Percentiles rank a stretch among this genome's conserved stretches.
Conservation (phyloP, 2,888 invertebrate species). For the Strigamia maritima region DNA sequence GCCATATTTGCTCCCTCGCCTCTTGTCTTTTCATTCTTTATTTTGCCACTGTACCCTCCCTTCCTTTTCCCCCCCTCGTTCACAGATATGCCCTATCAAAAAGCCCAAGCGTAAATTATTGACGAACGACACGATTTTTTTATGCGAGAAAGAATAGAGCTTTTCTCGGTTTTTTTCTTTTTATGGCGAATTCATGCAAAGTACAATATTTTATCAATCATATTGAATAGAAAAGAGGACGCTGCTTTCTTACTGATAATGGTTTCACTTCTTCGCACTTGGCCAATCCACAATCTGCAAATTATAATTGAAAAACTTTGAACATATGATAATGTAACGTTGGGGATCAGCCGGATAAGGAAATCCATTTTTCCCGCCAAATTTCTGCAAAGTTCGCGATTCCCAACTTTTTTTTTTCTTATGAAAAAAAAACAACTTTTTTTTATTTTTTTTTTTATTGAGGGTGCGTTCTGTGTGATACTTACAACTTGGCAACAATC, state of each 20-base stretch:
- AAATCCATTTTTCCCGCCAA: conserved; percentile 34
- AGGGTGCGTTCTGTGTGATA: not conserved
- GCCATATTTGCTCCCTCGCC: conserved; percentile 42
- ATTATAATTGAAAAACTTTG: conserved; percentile 40
- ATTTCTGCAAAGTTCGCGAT: conserved; percentile 8
- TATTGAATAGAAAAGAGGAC: conserved; percentile 6
- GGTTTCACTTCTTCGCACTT: conserved; percentile 35
- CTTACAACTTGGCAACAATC: conserved; percentile 30
- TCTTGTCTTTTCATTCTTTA: conserved; percentile 41
- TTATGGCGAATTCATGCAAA: conserved; percentile 40
- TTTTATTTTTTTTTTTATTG: not conserved
- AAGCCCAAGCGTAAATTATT: conserved; percentile 38
- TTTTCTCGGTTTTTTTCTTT: conserved; percentile 16
- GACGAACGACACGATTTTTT: conserved; percentile 26
- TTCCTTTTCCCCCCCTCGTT: conserved; percentile 33
- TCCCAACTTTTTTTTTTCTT: not conserved
- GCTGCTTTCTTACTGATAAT: conserved; percentile 35
- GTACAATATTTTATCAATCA: conserved; percentile 41
- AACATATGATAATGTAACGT: conserved; percentile 39
- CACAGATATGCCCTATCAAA: conserved; percentile 38
- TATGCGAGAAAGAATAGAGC: conserved; percentile 38
- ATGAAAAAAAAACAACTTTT: not conserved
- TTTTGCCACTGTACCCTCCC: conserved; percentile 40
- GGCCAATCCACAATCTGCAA: conserved; percentile 38
- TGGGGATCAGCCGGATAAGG: conserved; percentile 21